Base-by-base conservation (phyloP, 1,140 invertebrate genomes). In the Ganaspis sp. region DNA sequence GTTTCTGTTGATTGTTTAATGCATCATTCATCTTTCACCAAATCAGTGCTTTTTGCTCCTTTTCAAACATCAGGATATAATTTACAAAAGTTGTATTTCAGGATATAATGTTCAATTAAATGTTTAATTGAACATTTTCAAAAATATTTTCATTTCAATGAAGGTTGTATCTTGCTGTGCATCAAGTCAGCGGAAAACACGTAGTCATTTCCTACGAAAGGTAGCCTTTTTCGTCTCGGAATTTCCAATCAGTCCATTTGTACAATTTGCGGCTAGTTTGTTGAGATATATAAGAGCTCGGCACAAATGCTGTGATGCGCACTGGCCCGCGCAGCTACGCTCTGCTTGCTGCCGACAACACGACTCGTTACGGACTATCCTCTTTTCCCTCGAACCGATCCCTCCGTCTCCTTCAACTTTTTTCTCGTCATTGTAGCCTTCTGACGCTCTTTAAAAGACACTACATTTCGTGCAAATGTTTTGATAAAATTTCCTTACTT, bases 301-400 rank as follows among this genome's bases (percentile, higher is more conserved):
- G 83, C 84, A 84, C 81, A 85, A 88, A 86, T 87, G 83, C 85
- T 49, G 45, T 6, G 15, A 88, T 88, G 87, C 86, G 86, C 88
- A 89, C 85, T 89, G 87, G 88, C 87, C 88, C 83, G 87, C 85
- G 85, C 82, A 78, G 87, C 82, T 84, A 88, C 86, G 89, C 88
- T 90, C 89, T 89, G 89, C 87, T 89, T 90, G 85, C 81, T 83
- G 82, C 84, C 80, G 83, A 86, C 80, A 87, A 87, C 87, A 85
- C 86, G 83, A 87, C 84, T 89, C 87, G 86, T 89, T 88, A 84
- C 83, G 81, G 88, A 81, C 79, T 81, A 78, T 85, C 54, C 75
- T 72, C 54, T 64, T 74, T 23, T 40, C 72, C 69, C 75, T 69
- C 70, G 29, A 75, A 64, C 42, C 54, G 49, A 11, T 21, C 45